Evolutionary conservation across 2,797 vertebrate genomes (phyloP).

Genomic region (Sus cebifrons): DNA sequence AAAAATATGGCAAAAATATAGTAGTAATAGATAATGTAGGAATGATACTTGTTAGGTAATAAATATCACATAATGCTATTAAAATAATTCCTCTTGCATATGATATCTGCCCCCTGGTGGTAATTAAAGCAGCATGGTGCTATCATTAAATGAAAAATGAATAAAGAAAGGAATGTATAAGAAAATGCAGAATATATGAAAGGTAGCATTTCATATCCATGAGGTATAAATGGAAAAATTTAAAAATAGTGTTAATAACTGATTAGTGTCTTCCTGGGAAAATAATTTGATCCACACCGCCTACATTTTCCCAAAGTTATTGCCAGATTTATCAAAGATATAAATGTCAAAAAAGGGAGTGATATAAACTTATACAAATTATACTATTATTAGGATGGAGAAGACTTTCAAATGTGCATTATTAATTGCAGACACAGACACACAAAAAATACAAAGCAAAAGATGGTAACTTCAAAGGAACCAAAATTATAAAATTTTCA

Average conservation of each 20-base stretch:
- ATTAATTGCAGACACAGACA: not conserved
- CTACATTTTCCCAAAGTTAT: not conserved
- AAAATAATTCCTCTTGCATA: not conserved
- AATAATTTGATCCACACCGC: not conserved
- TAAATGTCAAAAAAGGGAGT: not conserved
- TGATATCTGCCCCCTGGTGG: no score
- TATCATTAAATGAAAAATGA: not conserved
- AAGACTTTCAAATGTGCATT: not conserved
- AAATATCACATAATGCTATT: not conserved
- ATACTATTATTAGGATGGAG: not conserved
- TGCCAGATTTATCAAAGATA: not conserved
- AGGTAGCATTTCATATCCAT: not conserved
- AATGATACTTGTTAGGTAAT: not conserved
- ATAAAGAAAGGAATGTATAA: not conserved
- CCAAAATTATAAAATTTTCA: not conserved
- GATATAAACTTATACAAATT: not conserved
- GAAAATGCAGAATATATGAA: not conserved
- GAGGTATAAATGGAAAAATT: not conserved
- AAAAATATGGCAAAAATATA: not conserved
- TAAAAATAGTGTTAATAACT: not conserved
- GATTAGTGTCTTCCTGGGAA: not conserved
- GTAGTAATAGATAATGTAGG: not conserved
- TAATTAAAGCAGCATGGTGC: not conserved
- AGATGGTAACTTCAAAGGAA: not conserved
- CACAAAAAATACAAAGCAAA: not conserved